Conservation (phyloP, 2,113 vertebrate species). For the Vulpes ferrilata region DNA sequence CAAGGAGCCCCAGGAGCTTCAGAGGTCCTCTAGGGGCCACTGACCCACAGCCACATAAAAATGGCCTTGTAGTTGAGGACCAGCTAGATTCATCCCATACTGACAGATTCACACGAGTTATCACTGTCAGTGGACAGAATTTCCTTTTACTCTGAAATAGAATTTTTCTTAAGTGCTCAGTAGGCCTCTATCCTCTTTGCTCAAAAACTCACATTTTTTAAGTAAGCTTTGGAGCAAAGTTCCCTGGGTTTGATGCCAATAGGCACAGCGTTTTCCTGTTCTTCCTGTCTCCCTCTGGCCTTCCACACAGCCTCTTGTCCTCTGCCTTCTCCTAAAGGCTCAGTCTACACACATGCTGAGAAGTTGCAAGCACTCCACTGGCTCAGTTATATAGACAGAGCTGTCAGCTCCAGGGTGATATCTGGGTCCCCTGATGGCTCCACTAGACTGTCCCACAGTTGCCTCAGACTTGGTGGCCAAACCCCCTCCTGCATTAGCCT, state of each 20-base stretch:
- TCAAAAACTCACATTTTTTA: background rate
- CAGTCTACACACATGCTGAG: background rate
- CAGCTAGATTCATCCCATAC: background rate
- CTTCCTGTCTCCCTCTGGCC: background rate
- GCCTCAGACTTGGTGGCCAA: background rate
- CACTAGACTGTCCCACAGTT: background rate
- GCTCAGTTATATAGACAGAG: background rate
- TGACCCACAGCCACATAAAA: background rate
- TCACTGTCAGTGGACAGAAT: background rate
- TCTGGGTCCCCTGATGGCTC: background rate
- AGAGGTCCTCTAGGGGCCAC: background rate
- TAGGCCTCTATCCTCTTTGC: background rate
- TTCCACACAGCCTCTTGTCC: background rate
- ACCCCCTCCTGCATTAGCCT: background rate
- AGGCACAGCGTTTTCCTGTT: background rate
- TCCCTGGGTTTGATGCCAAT: background rate
- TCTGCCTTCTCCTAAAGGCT: no score
- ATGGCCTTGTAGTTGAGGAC: background rate
- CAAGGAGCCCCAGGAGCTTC: background rate
- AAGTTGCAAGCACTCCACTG: rapidly evolving
- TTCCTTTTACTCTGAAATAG: background rate
- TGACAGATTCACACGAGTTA: background rate
- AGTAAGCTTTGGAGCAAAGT: background rate
- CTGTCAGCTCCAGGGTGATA: background rate
- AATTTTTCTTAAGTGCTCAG: background rate